Conservation (phyloP, 1,140 invertebrate species). For the Papilio polyxenes region DNA sequence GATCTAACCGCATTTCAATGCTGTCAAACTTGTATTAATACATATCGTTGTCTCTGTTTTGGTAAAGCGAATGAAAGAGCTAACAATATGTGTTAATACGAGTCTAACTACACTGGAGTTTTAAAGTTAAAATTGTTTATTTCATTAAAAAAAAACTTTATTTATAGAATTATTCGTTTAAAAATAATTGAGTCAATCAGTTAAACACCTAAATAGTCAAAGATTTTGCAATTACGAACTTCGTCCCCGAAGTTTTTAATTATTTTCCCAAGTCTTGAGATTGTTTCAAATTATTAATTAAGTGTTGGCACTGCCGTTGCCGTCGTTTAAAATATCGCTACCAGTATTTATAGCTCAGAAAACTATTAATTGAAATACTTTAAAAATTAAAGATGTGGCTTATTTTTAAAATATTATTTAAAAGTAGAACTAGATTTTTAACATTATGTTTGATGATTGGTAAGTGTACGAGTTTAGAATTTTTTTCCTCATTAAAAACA, state of each 20-base stretch:
- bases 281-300: slow-evolving; percentile 20
- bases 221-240: slow-evolving; percentile 18
- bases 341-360: slow-evolving; percentile 14
- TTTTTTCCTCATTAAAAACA: no score
- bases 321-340: slow-evolving; percentile 18
- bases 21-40: no score
- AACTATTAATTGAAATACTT: slow-evolving; percentile 25
- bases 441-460: no score
- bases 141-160: neutral
- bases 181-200: slow-evolving; percentile 1
- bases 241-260: slow-evolving; percentile 10
- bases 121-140: neutral
- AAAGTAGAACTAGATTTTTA: neutral
- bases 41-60: no score
- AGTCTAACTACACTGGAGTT: neutral
- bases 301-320: neutral
- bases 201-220: slow-evolving; percentile 15
- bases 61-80: no score
- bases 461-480: no score
- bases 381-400: neutral
- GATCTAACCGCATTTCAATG: no score
- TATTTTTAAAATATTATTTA: neutral
- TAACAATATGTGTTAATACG: no score
- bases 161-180: neutral
- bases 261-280: slow-evolving; percentile 17